Base-by-base conservation (phyloP, 2,888 invertebrate genomes). In the Azorinus chamasolen region DNA sequence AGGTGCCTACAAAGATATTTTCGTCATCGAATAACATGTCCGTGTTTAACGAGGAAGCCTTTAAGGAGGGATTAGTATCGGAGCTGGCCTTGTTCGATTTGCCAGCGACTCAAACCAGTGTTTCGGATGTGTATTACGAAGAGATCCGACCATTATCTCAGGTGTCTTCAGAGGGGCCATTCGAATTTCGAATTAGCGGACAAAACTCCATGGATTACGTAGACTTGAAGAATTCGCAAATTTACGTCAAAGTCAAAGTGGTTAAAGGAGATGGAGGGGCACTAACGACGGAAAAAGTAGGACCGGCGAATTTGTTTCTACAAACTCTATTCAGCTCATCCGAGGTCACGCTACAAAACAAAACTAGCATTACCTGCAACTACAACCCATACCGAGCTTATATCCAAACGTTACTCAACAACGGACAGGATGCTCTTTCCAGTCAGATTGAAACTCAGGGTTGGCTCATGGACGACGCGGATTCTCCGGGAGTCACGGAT, bases 241-340 rank as follows among this genome's bases (percentile, higher is more conserved):
- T 64, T 6, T 55, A 39, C 53, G 63, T 72, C n/a, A 72, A 66
- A 57, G 63, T 37, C 24, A 32, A 62, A 8, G 62, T n/a, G n/a
- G n/a, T n/a, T n/a, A 62, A 25, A 41, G 70, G 25, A 51, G 51
- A 39, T 25, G 55, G 63, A 1, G 63, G 70, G 6, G 70, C 63
- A 14, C 63, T 50, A 32, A 43, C 63, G 0, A 57, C 70, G 1
- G 70, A 70, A 22, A 16, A 45, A 25, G 24, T 63, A n/a, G n/a
- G 65, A 27, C 78, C 82, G 12, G 66, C 63, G 8, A 82, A 75
- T 65, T 54, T 81, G 22, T 50, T 82, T n/a, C n/a, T n/a, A n/a
- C n/a, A n/a, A n/a, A n/a, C n/a, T n/a, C n/a, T n/a, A n/a, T n/a
- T n/a, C n/a, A n/a, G n/a, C n/a, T n/a, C n/a, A n/a, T n/a, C n/a